These are phyloP conservation scores for Lasioglossum lativentre DNA, from an alignment of 2,888 invertebrate species.

Conservation along the genomic window DNA sequence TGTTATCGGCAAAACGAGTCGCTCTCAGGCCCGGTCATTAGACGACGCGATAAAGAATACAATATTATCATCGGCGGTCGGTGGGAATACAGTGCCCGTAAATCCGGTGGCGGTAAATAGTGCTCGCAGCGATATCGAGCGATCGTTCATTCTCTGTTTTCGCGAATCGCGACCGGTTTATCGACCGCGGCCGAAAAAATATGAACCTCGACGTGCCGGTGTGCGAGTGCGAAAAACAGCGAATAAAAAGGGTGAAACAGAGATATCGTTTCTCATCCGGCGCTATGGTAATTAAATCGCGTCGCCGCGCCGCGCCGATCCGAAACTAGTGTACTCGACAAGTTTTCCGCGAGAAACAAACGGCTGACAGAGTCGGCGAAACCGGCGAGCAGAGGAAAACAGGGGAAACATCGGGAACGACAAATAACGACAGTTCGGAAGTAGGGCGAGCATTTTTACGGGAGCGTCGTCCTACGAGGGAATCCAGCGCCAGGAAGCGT, in stretches of 20 bases:
- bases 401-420: constrained; percentile 10
- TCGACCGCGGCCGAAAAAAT: constrained; percentile 25
- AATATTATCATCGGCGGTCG: constrained; percentile 22
- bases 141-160: constrained; percentile 35
- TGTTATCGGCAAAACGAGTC: constrained; percentile 7
- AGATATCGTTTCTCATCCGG: neutral
- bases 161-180: constrained; percentile 24
- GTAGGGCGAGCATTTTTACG: constrained; percentile 60
- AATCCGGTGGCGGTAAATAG: constrained; percentile 21
- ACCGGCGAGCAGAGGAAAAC: constrained; percentile 11
- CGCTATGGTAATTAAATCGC: constrained; percentile 41
- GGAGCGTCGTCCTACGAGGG: constrained; percentile 40
- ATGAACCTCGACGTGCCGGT: constrained; percentile 1
- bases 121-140: constrained; percentile 17
- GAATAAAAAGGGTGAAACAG: neutral
- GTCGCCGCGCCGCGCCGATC: neutral
- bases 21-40: constrained; percentile 7
- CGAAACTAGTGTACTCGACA: constrained; percentile 2
- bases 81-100: constrained; percentile 20
- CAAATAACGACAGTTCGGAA: constrained; percentile 50
- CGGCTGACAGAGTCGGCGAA: neutral
- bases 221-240: neutral
- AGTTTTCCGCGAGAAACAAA: constrained; percentile 18
- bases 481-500: constrained; percentile 30
- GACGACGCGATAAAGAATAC: constrained; percentile 32